Base-by-base conservation (phyloP, 2,888 invertebrate species). In the Stenodema calcarata region DNA sequence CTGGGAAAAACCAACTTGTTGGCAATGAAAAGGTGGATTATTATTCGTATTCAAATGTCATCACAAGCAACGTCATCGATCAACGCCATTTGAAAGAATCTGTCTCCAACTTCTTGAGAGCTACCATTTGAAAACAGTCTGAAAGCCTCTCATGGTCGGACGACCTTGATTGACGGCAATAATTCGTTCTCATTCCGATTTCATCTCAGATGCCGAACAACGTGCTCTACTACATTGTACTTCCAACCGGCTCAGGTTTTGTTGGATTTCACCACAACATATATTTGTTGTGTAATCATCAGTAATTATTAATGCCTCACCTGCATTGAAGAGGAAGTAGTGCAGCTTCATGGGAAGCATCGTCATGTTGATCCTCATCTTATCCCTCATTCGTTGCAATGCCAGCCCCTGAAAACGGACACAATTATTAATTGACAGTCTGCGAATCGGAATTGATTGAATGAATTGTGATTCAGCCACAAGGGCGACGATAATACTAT, bases 311-410 rank as follows among this genome's bases (percentile, higher is more conserved):
- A 47, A 16, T 50, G 62, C 23, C 92, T 92, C 92, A 97, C 97
- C 97, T 90, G 96, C 96, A 93, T 96, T 96, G 90, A 95, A 96
- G 84, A 97, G 92, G 91, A 97, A 97, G 91, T 95, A 98, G 92
- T 97, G 97, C 0, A 94, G 95, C 91, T 98, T 98, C 91, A 98
- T 95, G 14, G 97, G 96, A 90, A 97, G 90, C 86, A 97, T 92
- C 86, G 95, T 94, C 90, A 93, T 94, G 91, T 97, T 90, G 92
- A 93, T 87, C 84, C 86, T 88, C 87, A 88, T 88, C 69, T 86
- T 86, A 76, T 73, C 27, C 16, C 42, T 27, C 14, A 44, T 27
- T 9, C 27, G 42, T 44, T 81, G 54, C 42, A 78, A 78, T 44
- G 44, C 78, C 73, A 41, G 30, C 14, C 27, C 47, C 78, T 78